Base-by-base conservation (phyloP, 30 jellyfish, hydroid and myxozoan genomes). In the Cassiopea andromeda region DNA sequence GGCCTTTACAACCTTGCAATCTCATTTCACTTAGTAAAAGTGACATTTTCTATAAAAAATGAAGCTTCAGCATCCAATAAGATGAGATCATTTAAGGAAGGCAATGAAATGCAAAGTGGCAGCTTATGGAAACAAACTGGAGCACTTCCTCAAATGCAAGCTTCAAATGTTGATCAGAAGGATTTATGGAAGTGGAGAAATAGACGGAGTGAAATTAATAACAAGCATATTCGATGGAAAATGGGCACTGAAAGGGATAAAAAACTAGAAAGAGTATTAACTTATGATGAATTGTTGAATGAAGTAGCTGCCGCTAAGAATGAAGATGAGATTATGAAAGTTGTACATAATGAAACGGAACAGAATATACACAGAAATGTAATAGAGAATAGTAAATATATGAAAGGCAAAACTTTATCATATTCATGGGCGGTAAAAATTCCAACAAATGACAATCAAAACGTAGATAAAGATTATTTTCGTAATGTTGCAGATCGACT, bases 351-450 rank as follows among this genome's bases (percentile, higher is more conserved):
- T 70, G 50, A 43, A 43, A 43, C 49, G 2, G 54, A 70, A 14
- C 17, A 43, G 27, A 70, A 70, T 19, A 43, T 6, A 19, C 6
- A 70, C 7, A 66, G 43, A 4, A 70, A 2, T 14, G 1, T 70
- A 16, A 16, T 6, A 70, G 54, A 19, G 2, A 4, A 70, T 70
- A 70, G 15, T 70, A 70, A 14, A 12, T 18, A 17, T 19, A 70
- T 2, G 4, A 19, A 49, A 16, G 27, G 14, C 18, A 49, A 77
- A 19, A 80, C 10, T 27, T 80, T 93, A 12, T 81, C 96, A 16
- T 90, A 86, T 69, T 94, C 98, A 1, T 94, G 98, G 98, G 97
- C 98, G 6, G 75, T 94, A 1, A 78, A 81, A 47, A 16, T 94
- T n/a, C 97, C 97, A 0, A 48, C 79, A 45, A 47, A 70, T 0